Percentiles rank a stretch among this genome's conserved stretches.
Evolutionary conservation across 2,797 vertebrate species (phyloP).

Genomic region (Lepus oiostolus): DNA sequence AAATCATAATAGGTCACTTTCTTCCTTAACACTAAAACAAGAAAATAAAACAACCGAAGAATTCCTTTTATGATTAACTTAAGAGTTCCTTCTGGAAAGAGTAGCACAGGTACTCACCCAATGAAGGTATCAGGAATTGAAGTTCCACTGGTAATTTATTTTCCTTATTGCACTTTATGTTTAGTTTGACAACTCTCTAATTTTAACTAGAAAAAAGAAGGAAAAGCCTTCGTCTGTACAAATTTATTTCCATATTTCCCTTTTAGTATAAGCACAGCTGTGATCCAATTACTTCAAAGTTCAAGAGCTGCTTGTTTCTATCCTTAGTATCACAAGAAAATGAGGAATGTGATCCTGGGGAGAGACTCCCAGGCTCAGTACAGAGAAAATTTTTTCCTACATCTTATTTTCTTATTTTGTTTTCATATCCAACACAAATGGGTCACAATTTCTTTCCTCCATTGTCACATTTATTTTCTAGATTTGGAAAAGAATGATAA

Average conservation of each 20-base stretch:
- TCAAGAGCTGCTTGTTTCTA: constrained; percentile 82
- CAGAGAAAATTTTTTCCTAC: neutral
- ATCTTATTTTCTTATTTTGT: constrained; percentile 66
- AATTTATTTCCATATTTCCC: constrained; percentile 82
- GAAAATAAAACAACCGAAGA: neutral
- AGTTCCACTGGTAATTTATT: constrained; percentile 80
- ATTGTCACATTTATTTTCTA: constrained; percentile 52
- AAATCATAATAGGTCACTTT: constrained; percentile 41
- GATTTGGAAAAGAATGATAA: neutral
- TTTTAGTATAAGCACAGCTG: constrained; percentile 84
- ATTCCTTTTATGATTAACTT: neutral
- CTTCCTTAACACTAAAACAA: neutral
- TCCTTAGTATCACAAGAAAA: constrained; percentile 78
- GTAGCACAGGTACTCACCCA: neutral
- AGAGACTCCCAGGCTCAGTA: constrained; percentile 63
- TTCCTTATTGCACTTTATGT: constrained; percentile 78
- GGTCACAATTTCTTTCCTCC: neutral
- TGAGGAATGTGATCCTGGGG: constrained; percentile 54
- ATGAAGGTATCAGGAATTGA: constrained; percentile 69
- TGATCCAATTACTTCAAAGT: constrained; percentile 85
- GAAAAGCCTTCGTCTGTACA: constrained; percentile 68
- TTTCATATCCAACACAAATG: constrained; percentile 52
- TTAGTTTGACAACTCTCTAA: constrained; percentile 82
- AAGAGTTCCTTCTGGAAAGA: constrained; percentile 57
- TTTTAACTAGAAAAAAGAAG: constrained; percentile 69